Base-by-base conservation (phyloP, 2,113 vertebrate genomes). In the Hystrix cristata region DNA sequence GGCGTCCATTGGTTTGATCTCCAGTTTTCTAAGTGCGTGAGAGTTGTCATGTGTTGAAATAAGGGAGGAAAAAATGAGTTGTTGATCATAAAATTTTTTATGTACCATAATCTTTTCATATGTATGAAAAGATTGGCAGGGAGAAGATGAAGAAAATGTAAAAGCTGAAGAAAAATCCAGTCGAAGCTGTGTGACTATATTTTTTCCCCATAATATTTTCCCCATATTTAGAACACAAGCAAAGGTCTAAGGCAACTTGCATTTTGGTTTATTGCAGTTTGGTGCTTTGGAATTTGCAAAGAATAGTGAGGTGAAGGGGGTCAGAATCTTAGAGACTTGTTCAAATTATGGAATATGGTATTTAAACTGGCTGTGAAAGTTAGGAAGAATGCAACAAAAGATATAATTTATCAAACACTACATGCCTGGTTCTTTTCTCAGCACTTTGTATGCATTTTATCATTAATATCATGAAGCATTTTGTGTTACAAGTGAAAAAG, bases 401-500 rank as follows among this genome's bases (percentile, higher is more conserved):
- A 53, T 2, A 2, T 65, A 81, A 67, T 60, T 80, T 92, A 85
- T 55, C 46, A 13, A 43, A 55, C 82, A 55, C 27, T 53, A 74
- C 6, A 21, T 60, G 21, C 43, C 29, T 88, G 59, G 78, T 14
- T 82, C 29, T 76, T 90, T 86, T 25, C 53, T 25, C 29, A 90
- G 43, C 4, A 86, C 23, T 87, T 62, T 76, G 27, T n/a, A 57
- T 82, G 53, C 11, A 69, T 92, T 96, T 94, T 76, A 25, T 76
- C 29, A 31, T 81, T 92, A 60, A 55, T 46, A 19, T 87, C 25
- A 59, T 60, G 51, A 80, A 76, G 87, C 43, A 59, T 83, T 80
- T 57, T 81, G 31, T 74, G 46, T 80, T 96, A 19, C 31, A 94
- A 86, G 21, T 55, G 18, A 65, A 80, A 95, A 87, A 5, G 46